These are phyloP conservation scores for Dasypolia templi DNA, from an alignment of 2,888 invertebrate genomes.

Conservation along the genomic window DNA sequence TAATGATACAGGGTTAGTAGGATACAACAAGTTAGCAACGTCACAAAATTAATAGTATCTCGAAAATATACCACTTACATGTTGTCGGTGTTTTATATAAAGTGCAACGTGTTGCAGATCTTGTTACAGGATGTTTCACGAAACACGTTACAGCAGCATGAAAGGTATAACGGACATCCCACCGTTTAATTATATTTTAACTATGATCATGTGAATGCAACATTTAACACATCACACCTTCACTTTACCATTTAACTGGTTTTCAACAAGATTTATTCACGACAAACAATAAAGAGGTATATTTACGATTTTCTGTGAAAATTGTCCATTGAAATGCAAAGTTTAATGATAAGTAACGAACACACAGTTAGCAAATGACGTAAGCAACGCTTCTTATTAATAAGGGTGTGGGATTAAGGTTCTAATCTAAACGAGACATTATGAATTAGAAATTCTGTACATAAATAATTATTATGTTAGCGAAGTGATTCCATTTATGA, in stretches of 20 bases:
- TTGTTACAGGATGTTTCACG: neutral
- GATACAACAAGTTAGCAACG: slow-evolving; percentile 50
- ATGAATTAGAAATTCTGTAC: slow-evolving; percentile 1
- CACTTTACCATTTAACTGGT: neutral
- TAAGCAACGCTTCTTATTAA: slow-evolving; percentile 33
- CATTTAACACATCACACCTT: slow-evolving; percentile 6
- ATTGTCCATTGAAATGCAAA: slow-evolving; percentile 49
- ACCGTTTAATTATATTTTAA: neutral
- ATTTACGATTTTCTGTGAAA: slow-evolving; percentile 47
- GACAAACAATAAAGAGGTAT: slow-evolving; percentile 46
- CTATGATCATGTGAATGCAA: neutral
- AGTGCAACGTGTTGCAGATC: neutral
- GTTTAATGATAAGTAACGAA: slow-evolving; percentile 50
- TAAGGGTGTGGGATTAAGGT: neutral
- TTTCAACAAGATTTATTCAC: slow-evolving; percentile 26
- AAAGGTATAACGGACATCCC: neutral
- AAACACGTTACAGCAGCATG: slow-evolving; percentile 7
- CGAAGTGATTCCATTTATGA: neutral
- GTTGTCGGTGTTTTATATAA: neutral
- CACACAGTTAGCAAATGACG: slow-evolving; percentile 47
- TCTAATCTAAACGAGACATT: slow-evolving; percentile 1
- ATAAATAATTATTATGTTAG: neutral
- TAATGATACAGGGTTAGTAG: slow-evolving; percentile 62
- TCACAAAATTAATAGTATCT: slow-evolving; percentile 22
- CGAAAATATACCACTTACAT: slow-evolving; percentile 31